These are phyloP conservation scores for Pemphredon lugubris DNA, from an alignment of 2,888 invertebrate genomes.

Conservation along the genomic window DNA sequence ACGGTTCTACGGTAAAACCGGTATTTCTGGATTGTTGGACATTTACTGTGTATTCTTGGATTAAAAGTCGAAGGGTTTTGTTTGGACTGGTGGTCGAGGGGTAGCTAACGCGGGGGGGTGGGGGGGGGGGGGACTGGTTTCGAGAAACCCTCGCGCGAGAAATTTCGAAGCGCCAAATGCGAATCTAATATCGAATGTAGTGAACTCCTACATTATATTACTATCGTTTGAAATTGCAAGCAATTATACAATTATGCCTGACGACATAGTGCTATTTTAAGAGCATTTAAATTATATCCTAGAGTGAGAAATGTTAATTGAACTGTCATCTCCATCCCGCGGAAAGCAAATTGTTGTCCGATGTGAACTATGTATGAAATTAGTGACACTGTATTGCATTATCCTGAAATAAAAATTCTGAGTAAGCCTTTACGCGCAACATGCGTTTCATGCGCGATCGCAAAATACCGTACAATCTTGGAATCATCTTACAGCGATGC, in stretches of 20 bases:
- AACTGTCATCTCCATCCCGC: neutral
- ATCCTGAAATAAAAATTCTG: no score
- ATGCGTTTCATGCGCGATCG: no score
- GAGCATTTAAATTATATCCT: neutral
- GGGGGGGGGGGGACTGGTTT: no score
- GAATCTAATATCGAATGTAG: neutral
- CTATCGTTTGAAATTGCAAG: neutral
- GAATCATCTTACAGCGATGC: no score
- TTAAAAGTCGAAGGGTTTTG: neutral
- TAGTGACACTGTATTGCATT: no score
- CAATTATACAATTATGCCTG: neutral
- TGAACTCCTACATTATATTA: neutral
- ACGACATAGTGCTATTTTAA: neutral
- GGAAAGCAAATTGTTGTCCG: neutral
- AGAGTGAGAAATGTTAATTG: neutral
- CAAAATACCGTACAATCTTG: no score
- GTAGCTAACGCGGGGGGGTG: neutral
- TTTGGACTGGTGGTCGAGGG: neutral
- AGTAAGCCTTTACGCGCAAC: no score
- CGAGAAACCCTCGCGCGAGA: no score
- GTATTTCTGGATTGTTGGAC: conserved; percentile 18
- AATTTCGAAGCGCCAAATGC: neutral
- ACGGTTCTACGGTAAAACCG: conserved; percentile 24
- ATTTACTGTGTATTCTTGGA: neutral
- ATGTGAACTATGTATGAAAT: no score